Evolutionary conservation across 1,140 invertebrate genomes (phyloP), one percentile per base, ranked within the genome.

Genomic region (Brachionus paranguensis): DNA sequence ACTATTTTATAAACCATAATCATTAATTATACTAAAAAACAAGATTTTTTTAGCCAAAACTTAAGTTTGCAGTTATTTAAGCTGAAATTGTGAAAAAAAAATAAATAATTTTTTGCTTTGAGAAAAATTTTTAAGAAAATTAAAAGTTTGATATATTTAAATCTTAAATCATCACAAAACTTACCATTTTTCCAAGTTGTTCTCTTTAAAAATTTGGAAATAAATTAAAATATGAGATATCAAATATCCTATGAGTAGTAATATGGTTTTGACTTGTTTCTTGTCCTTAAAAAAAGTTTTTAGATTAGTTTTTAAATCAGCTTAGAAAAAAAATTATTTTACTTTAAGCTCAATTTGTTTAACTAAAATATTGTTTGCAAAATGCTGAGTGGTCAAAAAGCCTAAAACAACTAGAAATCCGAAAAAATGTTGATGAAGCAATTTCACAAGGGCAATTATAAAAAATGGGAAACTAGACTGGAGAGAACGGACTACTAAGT

Each of bases 401-500:
- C 78, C 78, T 24, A 81, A 29, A 41, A 81, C 37, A 20, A 81
- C 17, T 41, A 81, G 33, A 81, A 81, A 81, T 24, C 78, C 78
- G n/a, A 81, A 68, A 41, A 81, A 81, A 81, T 81, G 76, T 27
- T 79, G 76, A 64, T 60, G 76, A 64, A 79, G 55, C 3, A 79
- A 8, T 79, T 79, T 79, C n/a, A 64, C 76, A n/a, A 64, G 50
- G 8, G 27, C 76, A 55, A 79, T 79, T 12, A 79, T 50, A 14
- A 79, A 20, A 79, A 79, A 79, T 7, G 76, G 76, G 29, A 79
- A 64, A 64, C 76, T 79, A 11, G 76, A 41, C 41, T 79, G 76
- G 12, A 79, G 20, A 24, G 47, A 8, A 17, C 33, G 43, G 8
- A 53, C 37, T 17, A 72, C 10, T 20, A 72, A 37, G 17, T 41